Evolutionary conservation across 2,113 vertebrate genomes (phyloP), one percentile per base, ranked within the genome.

Genomic region (Hiodon alosoides): DNA sequence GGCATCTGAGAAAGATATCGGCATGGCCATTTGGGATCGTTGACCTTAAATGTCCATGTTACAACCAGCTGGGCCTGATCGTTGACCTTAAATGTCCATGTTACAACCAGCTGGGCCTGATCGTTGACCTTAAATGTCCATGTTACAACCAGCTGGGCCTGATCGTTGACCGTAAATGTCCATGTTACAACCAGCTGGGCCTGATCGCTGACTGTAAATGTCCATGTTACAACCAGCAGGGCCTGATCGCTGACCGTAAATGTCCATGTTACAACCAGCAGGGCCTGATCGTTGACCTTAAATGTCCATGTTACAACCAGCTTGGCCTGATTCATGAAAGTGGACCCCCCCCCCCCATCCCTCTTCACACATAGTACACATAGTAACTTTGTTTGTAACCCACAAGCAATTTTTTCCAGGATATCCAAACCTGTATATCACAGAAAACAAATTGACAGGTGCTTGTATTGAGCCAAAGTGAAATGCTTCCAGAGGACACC

Each of bases 401-500:
- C 31, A 31, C 31, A 31, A 31, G 31, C 31, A 31, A 31, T 31
- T 31, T 31, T 55, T 71, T 53, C 62, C 79, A 46, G 71, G 52
- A 72, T 69, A 48, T 71, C 67, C 50, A 47, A 50, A 52, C 76
- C 54, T 31, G 52, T 74, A 69, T 68, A 76, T 80, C 77, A 77
- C 53, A 4, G 51, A 64, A 31, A 82, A 84, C 79, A 80, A 58
- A 79, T 75, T 73, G 72, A 71, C 71, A 47, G 51, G n/a, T 71
- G 16, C 71, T 64, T 16, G 64, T 58, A 58, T 77, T 14, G 62
- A 73, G 73, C 52, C 13, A 11, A n/a, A 69, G 46, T 55, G 55
- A 46, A 60, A 46, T 46, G 53, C 31, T 47, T 72, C 67, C 76
- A 1, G 16, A 14, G 78, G 68, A 65, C 57, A 47, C 13, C 47